phyloP scores from a whole-genome alignment of 2,888 invertebrate species.

The Rhaphigaster nebulosa region DNA sequence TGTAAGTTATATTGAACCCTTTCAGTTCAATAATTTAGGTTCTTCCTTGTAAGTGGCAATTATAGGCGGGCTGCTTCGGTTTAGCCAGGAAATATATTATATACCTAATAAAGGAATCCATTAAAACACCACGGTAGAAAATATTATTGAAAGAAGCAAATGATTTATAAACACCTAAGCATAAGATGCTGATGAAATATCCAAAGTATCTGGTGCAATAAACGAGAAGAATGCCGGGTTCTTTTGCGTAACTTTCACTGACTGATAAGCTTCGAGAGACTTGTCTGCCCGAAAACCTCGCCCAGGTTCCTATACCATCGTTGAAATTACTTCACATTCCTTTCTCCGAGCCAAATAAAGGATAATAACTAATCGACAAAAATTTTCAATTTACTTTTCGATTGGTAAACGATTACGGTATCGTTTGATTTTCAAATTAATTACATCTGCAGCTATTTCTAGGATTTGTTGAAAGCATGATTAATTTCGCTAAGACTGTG shows the following conservation, averaged over 20 bases:
- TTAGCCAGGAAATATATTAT: too few relatives aligned
- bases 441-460: neutral
- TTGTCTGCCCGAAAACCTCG: neutral
- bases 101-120: too few relatives aligned
- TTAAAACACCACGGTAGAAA: neutral
- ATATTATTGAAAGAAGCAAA: neutral
- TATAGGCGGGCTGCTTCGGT: too few relatives aligned
- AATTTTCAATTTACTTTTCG: neutral
- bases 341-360: neutral
- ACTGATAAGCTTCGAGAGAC: slow-evolving; percentile 12
- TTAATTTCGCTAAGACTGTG: neutral
- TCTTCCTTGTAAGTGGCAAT: too few relatives aligned
- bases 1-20: too few relatives aligned
- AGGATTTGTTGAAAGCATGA: neutral
- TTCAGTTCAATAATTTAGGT: too few relatives aligned
- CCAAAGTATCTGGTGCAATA: neutral
- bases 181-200: neutral
- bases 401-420: neutral
- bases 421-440: neutral
- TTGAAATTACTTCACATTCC: neutral
- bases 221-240: neutral
- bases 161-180: neutral
- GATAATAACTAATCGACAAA: neutral
- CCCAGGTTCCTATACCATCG: slow-evolving; percentile 17
- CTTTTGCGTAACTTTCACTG: neutral